Evolutionary conservation across 2,797 vertebrate species (phyloP).

Genomic region (Gallirallus australis): DNA sequence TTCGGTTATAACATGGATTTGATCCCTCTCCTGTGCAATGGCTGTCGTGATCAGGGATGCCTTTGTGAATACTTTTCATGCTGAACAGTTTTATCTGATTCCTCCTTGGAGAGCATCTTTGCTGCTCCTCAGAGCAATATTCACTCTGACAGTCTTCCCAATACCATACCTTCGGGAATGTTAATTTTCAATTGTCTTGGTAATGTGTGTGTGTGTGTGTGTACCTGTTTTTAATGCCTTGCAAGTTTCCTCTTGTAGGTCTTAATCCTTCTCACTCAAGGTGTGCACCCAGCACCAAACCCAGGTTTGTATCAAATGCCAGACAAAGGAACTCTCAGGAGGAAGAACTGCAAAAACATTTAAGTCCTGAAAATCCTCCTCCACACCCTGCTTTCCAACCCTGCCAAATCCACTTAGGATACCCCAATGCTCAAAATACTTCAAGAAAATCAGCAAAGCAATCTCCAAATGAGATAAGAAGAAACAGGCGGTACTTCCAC

Average conservation of each 20-base stretch:
- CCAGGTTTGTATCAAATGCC: neutral
- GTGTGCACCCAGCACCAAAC: neutral
- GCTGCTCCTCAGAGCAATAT: neutral
- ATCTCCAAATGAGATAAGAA: neutral
- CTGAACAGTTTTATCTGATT: conserved; percentile 30
- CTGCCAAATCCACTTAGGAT: neutral
- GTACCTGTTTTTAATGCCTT: neutral
- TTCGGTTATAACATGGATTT: conserved; percentile 10
- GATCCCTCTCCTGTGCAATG: conserved; percentile 23
- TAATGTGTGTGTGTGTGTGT: neutral
- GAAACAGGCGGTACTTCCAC: neutral
- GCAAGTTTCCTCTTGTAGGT: neutral
- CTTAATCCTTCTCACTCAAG: neutral
- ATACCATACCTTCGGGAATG: neutral
- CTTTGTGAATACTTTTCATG: neutral
- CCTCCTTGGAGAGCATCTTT: conserved; percentile 4
- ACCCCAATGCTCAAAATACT: neutral
- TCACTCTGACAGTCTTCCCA: neutral
- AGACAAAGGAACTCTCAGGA: neutral
- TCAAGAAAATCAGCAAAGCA: neutral
- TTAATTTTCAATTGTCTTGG: neutral
- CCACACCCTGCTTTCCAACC: neutral
- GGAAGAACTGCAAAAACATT: neutral
- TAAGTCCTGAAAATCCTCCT: neutral
- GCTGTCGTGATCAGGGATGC: neutral